These are phyloP conservation scores for Tachycineta bicolor DNA, from an alignment of 2,113 vertebrate species.

Conservation along the genomic window DNA sequence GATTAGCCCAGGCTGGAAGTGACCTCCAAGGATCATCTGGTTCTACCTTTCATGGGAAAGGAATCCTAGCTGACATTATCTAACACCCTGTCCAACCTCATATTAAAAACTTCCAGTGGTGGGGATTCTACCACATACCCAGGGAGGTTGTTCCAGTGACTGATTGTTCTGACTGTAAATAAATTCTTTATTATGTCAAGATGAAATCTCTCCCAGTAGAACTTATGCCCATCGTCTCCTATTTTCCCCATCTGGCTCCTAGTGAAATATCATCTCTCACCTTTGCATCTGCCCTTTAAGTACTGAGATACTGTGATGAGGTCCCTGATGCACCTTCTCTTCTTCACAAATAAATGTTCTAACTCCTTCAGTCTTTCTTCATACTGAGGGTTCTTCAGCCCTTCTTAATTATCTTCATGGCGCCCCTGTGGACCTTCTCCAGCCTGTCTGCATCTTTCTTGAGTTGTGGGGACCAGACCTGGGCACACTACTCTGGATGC, in stretches of 20 bases:
- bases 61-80: background rate
- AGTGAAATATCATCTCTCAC: background rate
- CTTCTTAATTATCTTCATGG: background rate
- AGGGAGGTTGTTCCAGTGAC: background rate
- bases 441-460: background rate
- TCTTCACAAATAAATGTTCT: background rate
- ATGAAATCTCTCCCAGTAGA: background rate
- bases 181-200: background rate
- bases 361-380: background rate
- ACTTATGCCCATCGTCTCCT: background rate
- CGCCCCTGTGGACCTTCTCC: background rate
- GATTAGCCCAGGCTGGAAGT: background rate
- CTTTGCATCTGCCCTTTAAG: background rate
- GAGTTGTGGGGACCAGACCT: background rate
- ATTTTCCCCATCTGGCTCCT: background rate
- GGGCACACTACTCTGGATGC: too few species aligned
- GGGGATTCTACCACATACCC: background rate
- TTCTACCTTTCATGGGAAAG: background rate
- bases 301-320: background rate
- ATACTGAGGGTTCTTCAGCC: background rate
- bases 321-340: background rate
- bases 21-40: background rate
- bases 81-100: background rate
- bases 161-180: background rate
- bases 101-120: background rate